phyloP scores from a whole-genome alignment of 2,888 invertebrate species.

The Thymelicus acteon region DNA sequence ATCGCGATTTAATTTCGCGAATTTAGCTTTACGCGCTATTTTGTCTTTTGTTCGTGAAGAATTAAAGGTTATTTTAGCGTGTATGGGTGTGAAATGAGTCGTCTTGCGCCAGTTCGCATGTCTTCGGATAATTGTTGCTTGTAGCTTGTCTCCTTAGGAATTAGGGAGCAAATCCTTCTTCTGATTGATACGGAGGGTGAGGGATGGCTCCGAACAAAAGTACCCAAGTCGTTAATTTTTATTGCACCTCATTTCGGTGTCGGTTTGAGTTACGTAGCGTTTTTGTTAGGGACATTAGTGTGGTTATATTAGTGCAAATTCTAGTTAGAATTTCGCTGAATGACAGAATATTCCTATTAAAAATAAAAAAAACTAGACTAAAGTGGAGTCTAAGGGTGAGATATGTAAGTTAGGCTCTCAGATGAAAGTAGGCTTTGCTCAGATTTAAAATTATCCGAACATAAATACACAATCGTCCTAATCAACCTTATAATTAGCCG shows the following conservation, averaged over 20 bases:
- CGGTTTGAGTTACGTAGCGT: not conserved
- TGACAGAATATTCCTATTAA: no score
- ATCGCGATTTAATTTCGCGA: slow-evolving; percentile 15
- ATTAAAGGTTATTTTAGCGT: slow-evolving; percentile 53
- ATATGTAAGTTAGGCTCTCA: no score
- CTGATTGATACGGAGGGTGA: slow-evolving; percentile 73
- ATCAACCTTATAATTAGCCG: no score
- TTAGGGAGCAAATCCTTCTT: slow-evolving; percentile 80
- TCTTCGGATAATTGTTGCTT: slow-evolving; percentile 80
- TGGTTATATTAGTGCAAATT: no score
- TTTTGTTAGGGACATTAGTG: not conserved
- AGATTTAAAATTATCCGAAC: no score
- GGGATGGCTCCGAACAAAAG: slow-evolving; percentile 41
- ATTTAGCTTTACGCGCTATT: slow-evolving; percentile 44
- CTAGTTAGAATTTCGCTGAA: no score
- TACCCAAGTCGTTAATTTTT: slow-evolving; percentile 68
- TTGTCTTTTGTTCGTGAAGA: slow-evolving; percentile 48
- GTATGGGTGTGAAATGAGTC: slow-evolving; percentile 43
- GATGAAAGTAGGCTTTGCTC: no score
- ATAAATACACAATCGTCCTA: no score
- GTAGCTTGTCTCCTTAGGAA: slow-evolving; percentile 80
- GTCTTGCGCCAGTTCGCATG: slow-evolving; percentile 51
- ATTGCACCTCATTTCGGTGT: slow-evolving; percentile 59
- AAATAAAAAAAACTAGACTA: no score
- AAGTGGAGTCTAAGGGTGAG: no score